These are phyloP conservation scores for Onthophagus sagittarius DNA, from an alignment of 2,888 invertebrate species.

Conservation along the genomic window DNA sequence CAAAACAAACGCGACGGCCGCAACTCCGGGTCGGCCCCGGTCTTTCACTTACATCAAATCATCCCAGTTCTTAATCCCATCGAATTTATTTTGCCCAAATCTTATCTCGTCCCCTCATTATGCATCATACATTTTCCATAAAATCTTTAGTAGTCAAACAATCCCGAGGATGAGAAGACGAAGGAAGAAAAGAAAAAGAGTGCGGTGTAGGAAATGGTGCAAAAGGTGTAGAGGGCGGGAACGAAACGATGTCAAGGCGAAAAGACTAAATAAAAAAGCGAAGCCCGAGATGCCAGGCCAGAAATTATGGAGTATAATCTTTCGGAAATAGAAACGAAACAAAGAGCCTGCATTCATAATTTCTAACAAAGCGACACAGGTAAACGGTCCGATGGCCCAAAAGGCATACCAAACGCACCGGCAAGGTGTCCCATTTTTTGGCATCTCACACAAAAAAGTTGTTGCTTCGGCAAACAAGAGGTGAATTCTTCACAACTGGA, in stretches of 20 bases:
- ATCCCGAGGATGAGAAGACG: no score
- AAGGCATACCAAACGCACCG: background rate
- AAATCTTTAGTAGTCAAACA: no score
- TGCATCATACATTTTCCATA: no score
- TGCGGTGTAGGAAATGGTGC: background rate
- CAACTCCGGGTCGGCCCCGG: background rate
- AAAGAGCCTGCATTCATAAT: constrained; percentile 13
- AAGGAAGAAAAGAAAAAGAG: no score
- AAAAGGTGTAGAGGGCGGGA: background rate
- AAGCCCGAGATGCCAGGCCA: background rate
- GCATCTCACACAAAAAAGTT: background rate
- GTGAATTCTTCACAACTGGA: background rate
- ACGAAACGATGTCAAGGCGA: constrained; percentile 11
- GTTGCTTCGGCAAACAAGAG: background rate
- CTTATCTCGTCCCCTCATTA: background rate
- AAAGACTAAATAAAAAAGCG: background rate
- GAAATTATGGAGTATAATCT: constrained; percentile 23
- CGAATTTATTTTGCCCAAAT: background rate
- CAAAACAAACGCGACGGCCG: constrained; percentile 15
- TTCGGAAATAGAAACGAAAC: constrained; percentile 22
- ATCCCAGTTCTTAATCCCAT: background rate
- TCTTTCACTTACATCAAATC: background rate
- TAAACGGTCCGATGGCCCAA: background rate
- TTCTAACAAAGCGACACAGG: background rate
- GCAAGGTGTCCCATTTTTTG: background rate